Percentiles rank a stretch among this genome's conserved stretches.
phyloP scores from a whole-genome alignment of 2,797 vertebrate genomes.

The Gallinago nigripennis region DNA sequence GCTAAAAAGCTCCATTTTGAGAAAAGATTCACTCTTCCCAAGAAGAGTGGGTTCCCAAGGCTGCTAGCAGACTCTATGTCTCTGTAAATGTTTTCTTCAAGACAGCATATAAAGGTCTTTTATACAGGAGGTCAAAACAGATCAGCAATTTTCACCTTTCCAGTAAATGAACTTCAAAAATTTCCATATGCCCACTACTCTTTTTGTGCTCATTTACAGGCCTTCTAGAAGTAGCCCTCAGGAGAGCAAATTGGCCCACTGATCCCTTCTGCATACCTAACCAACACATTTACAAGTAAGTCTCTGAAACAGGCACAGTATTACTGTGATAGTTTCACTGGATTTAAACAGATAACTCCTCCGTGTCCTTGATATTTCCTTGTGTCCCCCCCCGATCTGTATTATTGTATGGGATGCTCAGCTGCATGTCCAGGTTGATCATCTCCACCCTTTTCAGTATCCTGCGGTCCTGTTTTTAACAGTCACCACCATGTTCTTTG shows the following conservation, averaged over 20 bases:
- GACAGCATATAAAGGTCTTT: background rate
- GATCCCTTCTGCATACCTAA: background rate
- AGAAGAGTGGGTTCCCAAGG: too few species aligned
- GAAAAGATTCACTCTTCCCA: background rate
- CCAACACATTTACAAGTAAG: background rate
- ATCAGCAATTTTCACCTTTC: background rate
- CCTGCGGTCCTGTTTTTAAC: background rate
- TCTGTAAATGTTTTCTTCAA: background rate
- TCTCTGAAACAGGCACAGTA: accelerated
- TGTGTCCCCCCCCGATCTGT: background rate
- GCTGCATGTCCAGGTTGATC: background rate
- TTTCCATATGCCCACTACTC: background rate
- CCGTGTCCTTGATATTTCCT: background rate
- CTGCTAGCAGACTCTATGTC: background rate
- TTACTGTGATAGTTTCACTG: background rate
- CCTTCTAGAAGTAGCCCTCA: background rate
- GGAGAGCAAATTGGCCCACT: background rate
- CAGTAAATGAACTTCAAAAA: background rate
- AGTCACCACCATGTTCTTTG: background rate
- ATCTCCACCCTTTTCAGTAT: background rate
- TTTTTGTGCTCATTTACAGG: background rate
- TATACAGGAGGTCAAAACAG: background rate
- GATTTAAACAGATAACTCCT: background rate
- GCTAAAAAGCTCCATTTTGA: background rate
- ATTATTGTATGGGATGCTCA: background rate